A percentile compares a stretch with the other conserved stretches of the same genome.
Conservation (phyloP, 37 sponge, comb jelly and placozoan species). For the Aplysina aerophoba region DNA sequence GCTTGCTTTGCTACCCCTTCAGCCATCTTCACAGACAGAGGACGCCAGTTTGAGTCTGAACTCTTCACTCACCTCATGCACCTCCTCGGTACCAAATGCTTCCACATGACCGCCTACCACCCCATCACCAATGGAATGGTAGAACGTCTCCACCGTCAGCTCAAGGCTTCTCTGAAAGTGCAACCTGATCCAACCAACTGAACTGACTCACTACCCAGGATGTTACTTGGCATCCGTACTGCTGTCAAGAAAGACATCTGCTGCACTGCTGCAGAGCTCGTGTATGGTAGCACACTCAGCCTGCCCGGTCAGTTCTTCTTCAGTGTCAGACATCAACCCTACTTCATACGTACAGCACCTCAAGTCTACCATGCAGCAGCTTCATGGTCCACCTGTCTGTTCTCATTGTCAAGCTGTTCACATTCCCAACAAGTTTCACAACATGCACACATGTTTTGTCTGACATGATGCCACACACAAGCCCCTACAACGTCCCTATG, state of each 20-base stretch:
- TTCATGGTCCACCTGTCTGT: too few species aligned
- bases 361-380: too few species aligned
- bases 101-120: constrained; percentile 59
- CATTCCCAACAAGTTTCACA: too few species aligned
- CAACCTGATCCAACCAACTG: constrained; percentile 47
- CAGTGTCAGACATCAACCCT: too few species aligned
- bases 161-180: constrained; percentile 67
- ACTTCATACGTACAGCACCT: too few species aligned
- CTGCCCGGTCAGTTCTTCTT: constrained; percentile 69
- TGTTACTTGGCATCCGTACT: constrained; percentile 68
- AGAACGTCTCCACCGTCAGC: constrained; percentile 60
- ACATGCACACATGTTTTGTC: too few species aligned
- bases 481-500: too few species aligned
- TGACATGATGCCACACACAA: too few species aligned
- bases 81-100: constrained; percentile 51
- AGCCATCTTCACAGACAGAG: constrained; percentile 30
- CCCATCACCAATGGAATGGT: constrained; percentile 69
- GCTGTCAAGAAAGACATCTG: constrained; percentile 56
- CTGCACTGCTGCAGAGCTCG: constrained; percentile 73
- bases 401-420: too few species aligned
- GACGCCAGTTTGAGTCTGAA: constrained; percentile 41
- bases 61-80: constrained; percentile 39
- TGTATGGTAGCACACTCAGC: constrained; percentile 67
- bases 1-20: constrained; percentile 44
- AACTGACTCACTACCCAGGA: constrained; percentile 62